phyloP scores from a whole-genome alignment of 2,113 vertebrate species.

The Bambusicola thoracicus region DNA sequence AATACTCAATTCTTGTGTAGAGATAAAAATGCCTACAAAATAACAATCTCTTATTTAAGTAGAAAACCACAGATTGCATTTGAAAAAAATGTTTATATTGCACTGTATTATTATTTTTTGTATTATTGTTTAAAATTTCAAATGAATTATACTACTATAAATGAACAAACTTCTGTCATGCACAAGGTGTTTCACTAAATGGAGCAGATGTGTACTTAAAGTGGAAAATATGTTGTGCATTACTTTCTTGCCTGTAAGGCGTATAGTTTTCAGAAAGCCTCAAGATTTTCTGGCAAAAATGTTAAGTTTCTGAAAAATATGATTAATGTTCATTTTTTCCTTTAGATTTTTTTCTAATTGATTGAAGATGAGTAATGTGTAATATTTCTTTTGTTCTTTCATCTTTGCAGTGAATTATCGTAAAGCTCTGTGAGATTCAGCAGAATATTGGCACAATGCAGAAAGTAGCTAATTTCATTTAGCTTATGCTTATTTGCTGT shows the following conservation, averaged over 20 bases:
- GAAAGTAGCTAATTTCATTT: neutral
- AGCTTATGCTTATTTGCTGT: neutral
- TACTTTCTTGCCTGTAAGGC: neutral
- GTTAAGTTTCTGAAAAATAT: neutral
- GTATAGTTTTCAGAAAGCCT: neutral
- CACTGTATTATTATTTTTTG: too few species aligned
- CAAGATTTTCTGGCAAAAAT: rapidly evolving
- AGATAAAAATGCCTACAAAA: neutral
- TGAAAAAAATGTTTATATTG: neutral
- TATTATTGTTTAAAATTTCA: neutral
- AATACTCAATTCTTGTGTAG: neutral
- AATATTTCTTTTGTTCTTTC: neutral
- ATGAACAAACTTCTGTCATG: neutral
- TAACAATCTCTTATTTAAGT: neutral
- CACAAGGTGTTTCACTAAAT: neutral
- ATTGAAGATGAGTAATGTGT: neutral
- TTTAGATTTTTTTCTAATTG: neutral
- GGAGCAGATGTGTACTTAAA: neutral
- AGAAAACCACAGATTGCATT: neutral
- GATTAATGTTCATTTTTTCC: rapidly evolving
- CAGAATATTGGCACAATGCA: neutral
- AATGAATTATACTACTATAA: neutral
- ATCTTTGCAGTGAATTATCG: neutral
- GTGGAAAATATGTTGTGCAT: neutral
- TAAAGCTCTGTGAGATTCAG: neutral